A percentile compares a stretch with the other conserved stretches of the same genome.
phyloP scores from a whole-genome alignment of 35 echinoderm and acorn worm genomes.

The Lytechinus pictus region DNA sequence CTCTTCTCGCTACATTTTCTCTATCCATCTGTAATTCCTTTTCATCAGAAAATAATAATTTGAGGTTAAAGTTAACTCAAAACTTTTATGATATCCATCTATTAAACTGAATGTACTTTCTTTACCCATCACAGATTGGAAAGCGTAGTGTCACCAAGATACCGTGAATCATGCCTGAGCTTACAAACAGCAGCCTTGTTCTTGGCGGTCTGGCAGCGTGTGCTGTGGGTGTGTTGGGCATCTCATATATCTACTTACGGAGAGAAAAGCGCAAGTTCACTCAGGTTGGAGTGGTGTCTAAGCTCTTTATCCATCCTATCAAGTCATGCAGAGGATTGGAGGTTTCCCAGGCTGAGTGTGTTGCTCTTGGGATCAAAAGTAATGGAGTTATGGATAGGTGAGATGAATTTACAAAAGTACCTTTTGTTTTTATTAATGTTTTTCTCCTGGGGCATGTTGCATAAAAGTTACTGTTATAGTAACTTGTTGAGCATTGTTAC shows the following conservation, averaged over 20 bases:
- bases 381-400: slow-evolving; percentile 44
- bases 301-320: slow-evolving; percentile 41
- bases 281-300: slow-evolving; percentile 11
- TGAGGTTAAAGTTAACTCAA: too few relatives aligned
- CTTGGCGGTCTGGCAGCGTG: slow-evolving; percentile 30
- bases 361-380: slow-evolving; percentile 1
- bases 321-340: slow-evolving; percentile 43
- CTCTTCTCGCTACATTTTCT: too few relatives aligned
- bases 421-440: not conserved
- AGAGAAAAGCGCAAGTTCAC: not conserved
- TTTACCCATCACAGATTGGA: not conserved
- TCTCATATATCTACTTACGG: slow-evolving; percentile 1
- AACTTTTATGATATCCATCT: too few relatives aligned
- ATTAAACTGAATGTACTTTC: too few relatives aligned
- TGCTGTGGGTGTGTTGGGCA: slow-evolving; percentile 18
- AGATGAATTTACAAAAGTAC: not conserved
- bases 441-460: too few relatives aligned
- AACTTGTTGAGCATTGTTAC: too few relatives aligned
- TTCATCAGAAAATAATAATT: too few relatives aligned
- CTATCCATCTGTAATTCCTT: too few relatives aligned
- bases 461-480: too few relatives aligned
- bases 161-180: not conserved
- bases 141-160: not conserved
- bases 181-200: not conserved
- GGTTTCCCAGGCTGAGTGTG: slow-evolving; percentile 6